Evolutionary conservation across 2,888 invertebrate species (phyloP).

Genomic region (Protula sp.): DNA sequence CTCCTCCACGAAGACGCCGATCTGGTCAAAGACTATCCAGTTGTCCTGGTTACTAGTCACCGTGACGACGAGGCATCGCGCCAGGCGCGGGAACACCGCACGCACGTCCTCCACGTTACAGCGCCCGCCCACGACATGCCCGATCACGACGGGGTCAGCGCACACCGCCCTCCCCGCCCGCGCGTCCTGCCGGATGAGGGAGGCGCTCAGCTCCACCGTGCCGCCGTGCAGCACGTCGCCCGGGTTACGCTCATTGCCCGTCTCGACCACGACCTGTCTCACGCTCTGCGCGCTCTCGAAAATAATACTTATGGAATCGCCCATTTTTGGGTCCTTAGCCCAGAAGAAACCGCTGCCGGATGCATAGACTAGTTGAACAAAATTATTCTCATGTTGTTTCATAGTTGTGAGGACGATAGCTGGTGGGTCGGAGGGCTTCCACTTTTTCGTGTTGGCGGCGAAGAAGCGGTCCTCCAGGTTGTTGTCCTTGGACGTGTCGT

Average conservation of each 20-base stretch:
- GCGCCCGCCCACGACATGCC: background rate
- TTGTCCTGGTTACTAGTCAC: constrained; percentile 8
- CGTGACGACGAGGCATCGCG: constrained; percentile 9
- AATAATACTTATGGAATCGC: constrained; percentile 10
- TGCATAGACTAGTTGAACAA: constrained; percentile 42
- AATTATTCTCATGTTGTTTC: constrained; percentile 35
- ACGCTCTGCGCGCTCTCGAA: constrained; percentile 11
- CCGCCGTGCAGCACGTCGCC: constrained; percentile 11
- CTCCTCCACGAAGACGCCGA: constrained; percentile 12
- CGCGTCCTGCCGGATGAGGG: background rate
- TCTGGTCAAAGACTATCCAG: constrained; percentile 19
- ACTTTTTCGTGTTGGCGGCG: constrained; percentile 15
- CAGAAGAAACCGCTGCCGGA: constrained; percentile 19
- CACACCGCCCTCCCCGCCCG: constrained; percentile 5
- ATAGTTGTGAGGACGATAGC: constrained; percentile 48
- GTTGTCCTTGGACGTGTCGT: constrained; percentile 42
- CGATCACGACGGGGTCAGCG: background rate
- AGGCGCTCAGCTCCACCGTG: constrained; percentile 9
- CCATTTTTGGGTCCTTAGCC: constrained; percentile 11
- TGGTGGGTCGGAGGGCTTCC: constrained; percentile 40
- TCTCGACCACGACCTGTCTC: constrained; percentile 10
- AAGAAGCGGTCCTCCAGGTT: constrained; percentile 43
- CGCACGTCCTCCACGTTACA: constrained; percentile 4
- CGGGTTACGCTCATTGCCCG: constrained; percentile 7
- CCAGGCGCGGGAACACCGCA: background rate